phyloP scores from a whole-genome alignment of 2,888 invertebrate genomes.

The Tetranychus truncatus region DNA sequence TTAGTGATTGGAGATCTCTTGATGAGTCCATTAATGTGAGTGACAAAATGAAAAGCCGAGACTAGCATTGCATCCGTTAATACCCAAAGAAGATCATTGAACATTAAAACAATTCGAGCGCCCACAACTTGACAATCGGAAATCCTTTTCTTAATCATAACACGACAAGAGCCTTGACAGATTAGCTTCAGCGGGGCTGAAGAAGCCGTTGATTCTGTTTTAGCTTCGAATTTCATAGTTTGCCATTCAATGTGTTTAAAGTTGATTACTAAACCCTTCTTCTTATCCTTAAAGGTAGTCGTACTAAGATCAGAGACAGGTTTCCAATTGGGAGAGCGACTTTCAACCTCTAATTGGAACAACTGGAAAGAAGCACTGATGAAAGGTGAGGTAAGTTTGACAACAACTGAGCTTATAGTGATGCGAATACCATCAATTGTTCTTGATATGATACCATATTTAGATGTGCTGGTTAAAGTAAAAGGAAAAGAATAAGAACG shows the following conservation, averaged over 20 bases:
- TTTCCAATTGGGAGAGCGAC: slow-evolving; percentile 76
- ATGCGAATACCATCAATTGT: slow-evolving; percentile 95
- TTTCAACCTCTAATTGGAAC: slow-evolving; percentile 76
- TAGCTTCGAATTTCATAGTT: slow-evolving; percentile 78
- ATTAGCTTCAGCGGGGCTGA: slow-evolving; percentile 68
- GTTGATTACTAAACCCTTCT: slow-evolving; percentile 70
- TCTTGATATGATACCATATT: slow-evolving; percentile 42
- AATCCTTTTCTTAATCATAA: slow-evolving; percentile 81
- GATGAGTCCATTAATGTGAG: slow-evolving; percentile 61
- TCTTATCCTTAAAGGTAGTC: slow-evolving; percentile 74
- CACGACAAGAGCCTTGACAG: slow-evolving; percentile 77
- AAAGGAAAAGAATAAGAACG: neutral
- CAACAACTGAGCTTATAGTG: slow-evolving; percentile 77
- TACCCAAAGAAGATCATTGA: slow-evolving; percentile 93
- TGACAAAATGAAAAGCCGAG: slow-evolving; percentile 73
- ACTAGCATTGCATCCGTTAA: slow-evolving; percentile 85
- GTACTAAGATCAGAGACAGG: slow-evolving; percentile 58
- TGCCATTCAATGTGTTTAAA: slow-evolving; percentile 96
- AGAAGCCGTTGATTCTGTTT: slow-evolving; percentile 39
- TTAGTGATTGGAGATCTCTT: slow-evolving; percentile 46
- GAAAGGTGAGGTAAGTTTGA: slow-evolving; percentile 80
- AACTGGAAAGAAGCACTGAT: slow-evolving; percentile 93
- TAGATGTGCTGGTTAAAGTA: neutral
- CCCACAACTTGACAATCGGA: slow-evolving; percentile 81
- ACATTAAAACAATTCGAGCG: slow-evolving; percentile 69